Evolutionary conservation across 1,140 invertebrate species (phyloP), one percentile per base, ranked within the genome.

Genomic region (Coenobita brevimanus): DNA sequence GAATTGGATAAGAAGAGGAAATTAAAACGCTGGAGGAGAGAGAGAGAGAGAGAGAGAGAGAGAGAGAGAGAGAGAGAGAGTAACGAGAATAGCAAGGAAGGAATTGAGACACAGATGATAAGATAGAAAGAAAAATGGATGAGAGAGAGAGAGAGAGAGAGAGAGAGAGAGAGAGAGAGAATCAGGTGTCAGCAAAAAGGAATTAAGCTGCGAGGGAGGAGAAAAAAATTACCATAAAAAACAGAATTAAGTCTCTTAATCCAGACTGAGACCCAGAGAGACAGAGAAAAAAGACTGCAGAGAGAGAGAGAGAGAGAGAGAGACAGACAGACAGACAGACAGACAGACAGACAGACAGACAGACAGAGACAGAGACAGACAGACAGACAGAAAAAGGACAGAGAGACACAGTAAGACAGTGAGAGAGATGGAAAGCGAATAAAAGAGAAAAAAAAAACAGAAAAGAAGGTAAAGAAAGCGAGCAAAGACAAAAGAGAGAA

Each of bases 261-360:
- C 54, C 54, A 57, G 10, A 57, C 54, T 57, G 54, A n/a, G n/a
- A n/a, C 13, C 54, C 54, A 10, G n/a, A 57, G n/a, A 57, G n/a
- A 57, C 54, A 57, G n/a, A 10, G n/a, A 10, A 13, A n/a, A n/a
- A 57, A 57, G n/a, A n/a, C n/a, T n/a, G n/a, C n/a, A 57, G 64
- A 69, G 27, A 69, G 64, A 69, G 27, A 69, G 64, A 69, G 64
- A 69, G 64, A 69, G 64, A 69, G 64, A 69, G 13, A 69, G 64
- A 69, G 64, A 69, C 8, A 69, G 64, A 69, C 8, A 69, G 64
- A 69, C 8, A 69, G 64, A 69, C 13, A 69, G 64, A 69, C 13
- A 69, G 64, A 69, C 15, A 69, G 64, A 69, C 13, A 69, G 64
- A 69, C 13, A 69, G 64, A 69, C 13, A 69, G 64, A 69, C 13